Conservation (phyloP, 1,140 invertebrate genomes). For the Zaprionus tsacasi region DNA sequence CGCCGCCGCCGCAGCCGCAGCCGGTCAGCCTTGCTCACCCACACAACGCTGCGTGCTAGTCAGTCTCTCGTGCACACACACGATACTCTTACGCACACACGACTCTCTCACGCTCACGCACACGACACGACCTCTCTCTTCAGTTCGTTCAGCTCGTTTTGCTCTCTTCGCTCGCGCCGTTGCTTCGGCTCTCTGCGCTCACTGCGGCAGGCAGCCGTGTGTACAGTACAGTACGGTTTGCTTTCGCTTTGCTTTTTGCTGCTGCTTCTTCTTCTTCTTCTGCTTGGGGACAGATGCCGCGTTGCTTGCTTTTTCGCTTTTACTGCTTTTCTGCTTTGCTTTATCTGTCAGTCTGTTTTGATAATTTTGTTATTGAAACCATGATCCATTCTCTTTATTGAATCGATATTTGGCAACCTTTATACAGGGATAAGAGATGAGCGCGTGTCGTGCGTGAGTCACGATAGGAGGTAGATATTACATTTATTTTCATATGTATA, state of each 20-base stretch:
- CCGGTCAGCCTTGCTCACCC: slow-evolving; percentile 14
- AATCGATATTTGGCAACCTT: slow-evolving; percentile 1
- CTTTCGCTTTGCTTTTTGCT: slow-evolving; percentile 40
- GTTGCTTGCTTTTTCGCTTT: slow-evolving; percentile 28
- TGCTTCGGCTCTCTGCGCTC: background rate
- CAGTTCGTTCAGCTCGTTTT: slow-evolving; percentile 12
- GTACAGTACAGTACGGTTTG: slow-evolving; percentile 58
- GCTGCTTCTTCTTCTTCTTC: background rate
- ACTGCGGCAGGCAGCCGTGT: background rate
- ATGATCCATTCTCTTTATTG: background rate
- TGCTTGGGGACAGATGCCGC: background rate
- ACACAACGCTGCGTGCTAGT: slow-evolving; percentile 24
- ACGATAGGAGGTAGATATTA: background rate
- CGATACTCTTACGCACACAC: no score
- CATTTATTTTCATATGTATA: background rate
- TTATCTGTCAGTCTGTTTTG: background rate
- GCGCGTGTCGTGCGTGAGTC: background rate
- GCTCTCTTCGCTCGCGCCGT: slow-evolving; percentile 1
- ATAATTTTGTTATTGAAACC: background rate
- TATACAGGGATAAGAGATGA: background rate
- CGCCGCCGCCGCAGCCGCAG: slow-evolving; percentile 5
- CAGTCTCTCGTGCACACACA: slow-evolving; percentile 3
- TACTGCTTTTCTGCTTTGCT: slow-evolving; percentile 30
- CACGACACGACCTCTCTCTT: slow-evolving; percentile 13
- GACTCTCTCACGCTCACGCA: background rate